Evolutionary conservation across 2,113 vertebrate genomes (phyloP).

Genomic region (Vicugna pacos): DNA sequence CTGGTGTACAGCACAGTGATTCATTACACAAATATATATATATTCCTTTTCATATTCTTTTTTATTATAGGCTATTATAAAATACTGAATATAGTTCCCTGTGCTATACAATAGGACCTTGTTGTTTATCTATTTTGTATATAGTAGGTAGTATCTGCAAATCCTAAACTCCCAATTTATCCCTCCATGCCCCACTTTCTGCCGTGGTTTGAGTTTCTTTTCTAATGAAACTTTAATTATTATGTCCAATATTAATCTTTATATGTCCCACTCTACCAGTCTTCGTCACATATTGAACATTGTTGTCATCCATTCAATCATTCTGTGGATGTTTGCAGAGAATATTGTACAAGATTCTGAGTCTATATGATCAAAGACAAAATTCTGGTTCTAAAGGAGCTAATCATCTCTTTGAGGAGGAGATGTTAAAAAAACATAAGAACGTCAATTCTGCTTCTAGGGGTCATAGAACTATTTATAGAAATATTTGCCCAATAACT

Average conservation of each 20-base stretch:
- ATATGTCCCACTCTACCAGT: neutral
- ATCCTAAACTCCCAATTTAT: too few species aligned
- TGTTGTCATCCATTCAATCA: neutral
- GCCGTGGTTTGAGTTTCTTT: neutral
- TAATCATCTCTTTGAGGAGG: neutral
- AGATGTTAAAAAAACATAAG: neutral
- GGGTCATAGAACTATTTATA: neutral
- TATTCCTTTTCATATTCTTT: too few species aligned
- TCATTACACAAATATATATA: too few species aligned
- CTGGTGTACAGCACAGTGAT: too few species aligned
- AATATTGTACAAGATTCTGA: neutral
- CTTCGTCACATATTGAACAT: neutral
- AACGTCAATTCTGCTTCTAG: neutral
- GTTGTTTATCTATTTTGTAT: too few species aligned
- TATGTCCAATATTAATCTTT: neutral
- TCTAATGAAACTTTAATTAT: neutral
- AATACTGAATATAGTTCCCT: too few species aligned
- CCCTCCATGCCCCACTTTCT: too few species aligned
- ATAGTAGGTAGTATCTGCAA: too few species aligned
- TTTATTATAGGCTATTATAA: too few species aligned
- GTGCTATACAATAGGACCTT: too few species aligned
- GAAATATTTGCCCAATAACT: constrained; percentile 4
- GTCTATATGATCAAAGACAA: neutral
- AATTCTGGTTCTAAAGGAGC: neutral
- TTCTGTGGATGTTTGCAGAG: neutral